These are phyloP conservation scores for Panorpa germanica DNA, from an alignment of 2,888 invertebrate genomes.

Conservation along the genomic window DNA sequence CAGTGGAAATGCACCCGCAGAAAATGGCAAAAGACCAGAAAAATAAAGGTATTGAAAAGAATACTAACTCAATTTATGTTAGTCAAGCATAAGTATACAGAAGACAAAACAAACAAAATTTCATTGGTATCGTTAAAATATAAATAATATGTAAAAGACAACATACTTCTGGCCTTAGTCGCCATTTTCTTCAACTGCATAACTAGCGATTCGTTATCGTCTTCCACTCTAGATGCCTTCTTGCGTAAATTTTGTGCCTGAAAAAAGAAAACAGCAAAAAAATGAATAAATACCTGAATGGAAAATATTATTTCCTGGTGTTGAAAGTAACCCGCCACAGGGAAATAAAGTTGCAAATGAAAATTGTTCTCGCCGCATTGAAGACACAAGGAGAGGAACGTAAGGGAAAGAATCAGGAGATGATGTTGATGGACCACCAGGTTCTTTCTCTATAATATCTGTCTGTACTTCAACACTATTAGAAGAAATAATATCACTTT, in stretches of 20 bases:
- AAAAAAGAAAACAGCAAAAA: slow-evolving; percentile 24
- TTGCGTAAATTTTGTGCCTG: slow-evolving; percentile 75
- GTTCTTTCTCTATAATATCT: too few relatives aligned
- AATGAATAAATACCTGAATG: too few relatives aligned
- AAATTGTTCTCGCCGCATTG: too few relatives aligned
- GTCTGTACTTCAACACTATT: too few relatives aligned
- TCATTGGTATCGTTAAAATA: slow-evolving; percentile 10
- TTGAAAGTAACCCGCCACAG: slow-evolving; percentile 16
- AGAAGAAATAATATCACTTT: too few relatives aligned
- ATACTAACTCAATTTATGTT: slow-evolving; percentile 16
- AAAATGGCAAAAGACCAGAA: slow-evolving; percentile 26
- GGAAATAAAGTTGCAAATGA: too few relatives aligned
- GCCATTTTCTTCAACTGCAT: slow-evolving; percentile 94
- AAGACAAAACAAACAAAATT: slow-evolving; percentile 17
- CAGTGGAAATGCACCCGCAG: slow-evolving; percentile 25
- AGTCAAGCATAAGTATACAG: slow-evolving; percentile 22
- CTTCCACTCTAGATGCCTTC: slow-evolving; percentile 82
- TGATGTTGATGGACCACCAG: too few relatives aligned
- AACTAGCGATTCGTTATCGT: slow-evolving; percentile 91
- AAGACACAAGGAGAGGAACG: too few relatives aligned
- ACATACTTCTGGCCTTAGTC: slow-evolving; percentile 65
- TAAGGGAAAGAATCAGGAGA: too few relatives aligned
- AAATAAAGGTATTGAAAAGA: slow-evolving; percentile 9
- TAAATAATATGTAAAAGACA: slow-evolving; percentile 15
- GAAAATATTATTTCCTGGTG: slow-evolving; percentile 15